Evolutionary conservation across 2,797 vertebrate genomes (phyloP).

Genomic region (Acanthurus lineatus): DNA sequence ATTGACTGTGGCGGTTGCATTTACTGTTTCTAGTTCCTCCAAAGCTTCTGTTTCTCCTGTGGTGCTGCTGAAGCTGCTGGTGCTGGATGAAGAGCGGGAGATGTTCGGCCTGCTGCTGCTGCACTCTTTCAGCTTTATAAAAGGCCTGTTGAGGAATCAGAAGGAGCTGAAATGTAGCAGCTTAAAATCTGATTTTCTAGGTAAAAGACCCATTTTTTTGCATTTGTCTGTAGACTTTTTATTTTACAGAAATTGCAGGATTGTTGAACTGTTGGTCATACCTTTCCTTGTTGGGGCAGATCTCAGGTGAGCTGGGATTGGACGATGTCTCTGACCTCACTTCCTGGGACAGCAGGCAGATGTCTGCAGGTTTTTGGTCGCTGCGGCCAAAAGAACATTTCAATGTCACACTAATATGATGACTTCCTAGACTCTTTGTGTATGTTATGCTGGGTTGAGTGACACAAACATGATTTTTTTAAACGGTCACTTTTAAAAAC

Average conservation of each 20-base stretch:
- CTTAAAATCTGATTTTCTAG: background rate
- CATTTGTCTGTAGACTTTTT: background rate
- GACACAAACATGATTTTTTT: background rate
- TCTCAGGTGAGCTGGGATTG: slow-evolving; percentile 98
- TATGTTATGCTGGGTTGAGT: too few relatives aligned
- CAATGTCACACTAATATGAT: background rate
- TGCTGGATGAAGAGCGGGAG: slow-evolving; percentile 97
- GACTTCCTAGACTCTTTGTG: background rate
- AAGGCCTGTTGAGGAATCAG: slow-evolving; percentile 82
- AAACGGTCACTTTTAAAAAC: background rate
- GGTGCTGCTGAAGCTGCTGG: slow-evolving; percentile 98
- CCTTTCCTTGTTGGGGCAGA: slow-evolving; percentile 96
- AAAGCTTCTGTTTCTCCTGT: slow-evolving; percentile 93
- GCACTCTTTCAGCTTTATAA: slow-evolving; percentile 92
- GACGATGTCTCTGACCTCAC: slow-evolving; percentile 93
- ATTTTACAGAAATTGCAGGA: background rate
- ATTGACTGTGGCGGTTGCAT: background rate
- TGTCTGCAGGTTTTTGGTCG: slow-evolving; percentile 89
- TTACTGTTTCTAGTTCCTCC: slow-evolving; percentile 92
- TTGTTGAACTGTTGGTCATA: slow-evolving; percentile 63
- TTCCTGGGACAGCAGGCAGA: slow-evolving; percentile 91
- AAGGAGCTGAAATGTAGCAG: background rate
- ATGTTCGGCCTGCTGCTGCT: slow-evolving; percentile 89
- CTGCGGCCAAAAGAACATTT: slow-evolving; percentile 74
- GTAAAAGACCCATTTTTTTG: background rate